Conservation (phyloP, 2,888 invertebrate genomes). For the Yponomeuta plumbellus region DNA sequence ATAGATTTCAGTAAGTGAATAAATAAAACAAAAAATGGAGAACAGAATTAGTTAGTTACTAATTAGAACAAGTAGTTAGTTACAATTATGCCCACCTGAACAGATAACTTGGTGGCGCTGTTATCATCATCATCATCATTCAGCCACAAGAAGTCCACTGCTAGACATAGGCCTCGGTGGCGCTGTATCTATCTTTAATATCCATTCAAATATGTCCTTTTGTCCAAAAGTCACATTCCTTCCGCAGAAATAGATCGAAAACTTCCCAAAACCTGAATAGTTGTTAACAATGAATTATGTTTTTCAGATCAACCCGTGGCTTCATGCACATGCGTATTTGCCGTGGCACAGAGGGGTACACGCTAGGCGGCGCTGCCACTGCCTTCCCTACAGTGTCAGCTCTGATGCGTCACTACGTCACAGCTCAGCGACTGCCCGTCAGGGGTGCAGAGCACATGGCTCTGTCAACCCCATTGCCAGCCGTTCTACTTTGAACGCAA, state of each 20-base stretch:
- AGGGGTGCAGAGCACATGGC: constrained; percentile 98
- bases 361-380: constrained; percentile 94
- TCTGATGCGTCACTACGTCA: constrained; percentile 93
- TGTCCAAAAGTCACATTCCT: not conserved
- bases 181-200: too few species aligned
- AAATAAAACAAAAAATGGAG: too few species aligned
- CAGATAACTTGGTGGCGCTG: too few species aligned
- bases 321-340: constrained; percentile 99
- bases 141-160: too few species aligned
- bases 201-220: too few species aligned
- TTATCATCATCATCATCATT: too few species aligned
- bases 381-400: constrained; percentile 96
- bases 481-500: constrained; percentile 81
- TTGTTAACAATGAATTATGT: not conserved
- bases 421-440: constrained; percentile 93
- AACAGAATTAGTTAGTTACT: too few species aligned
- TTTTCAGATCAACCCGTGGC: constrained; percentile 91
- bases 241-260: not conserved
- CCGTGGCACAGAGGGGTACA: constrained; percentile 86
- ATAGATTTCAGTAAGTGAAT: too few species aligned
- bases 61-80: too few species aligned
- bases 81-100: too few species aligned
- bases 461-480: constrained; percentile 92
- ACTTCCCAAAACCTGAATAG: not conserved
- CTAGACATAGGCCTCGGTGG: too few species aligned